Base-by-base conservation (phyloP, 2,888 invertebrate genomes). In the Sminthurides aquaticus region DNA sequence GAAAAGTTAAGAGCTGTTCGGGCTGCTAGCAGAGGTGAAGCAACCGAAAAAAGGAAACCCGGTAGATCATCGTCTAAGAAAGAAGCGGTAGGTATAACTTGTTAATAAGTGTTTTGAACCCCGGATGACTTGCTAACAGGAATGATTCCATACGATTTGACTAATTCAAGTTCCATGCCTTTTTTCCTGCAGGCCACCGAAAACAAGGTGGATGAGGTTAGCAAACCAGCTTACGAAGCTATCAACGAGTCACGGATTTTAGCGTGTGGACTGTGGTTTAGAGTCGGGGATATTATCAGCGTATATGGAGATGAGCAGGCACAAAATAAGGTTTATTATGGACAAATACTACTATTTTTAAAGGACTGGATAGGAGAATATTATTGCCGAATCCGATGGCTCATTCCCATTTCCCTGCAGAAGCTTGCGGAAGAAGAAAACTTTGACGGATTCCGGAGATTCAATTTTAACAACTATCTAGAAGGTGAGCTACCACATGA, bases 281-380 rank as follows among this genome's bases (percentile, higher is more conserved):
- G 57, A 63, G 58, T 63, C 20, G 63, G 63, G 15, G 63, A 63
- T 25, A 52, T 63, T 24, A 52, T 63, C 3, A 63, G 63, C 28
- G 63, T 63, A 22, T 57, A 25, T 26, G 63, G 63, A 28, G 63
- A 63, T 58, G 63, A 63, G 25, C 2, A n/a, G 27, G 63, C 63
- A 1, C 25, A 52, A 11, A 48, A 22, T 8, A 63, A 57, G 22
- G 58, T 22, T 3, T 63, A 63, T 25, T 63, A 58, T 28, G 63
- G 57, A 20, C 63, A 52, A 29, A 63, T 63, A 24, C 29, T 57
- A 22, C 22, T 57, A 1, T 63, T 63, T 24, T 58, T 58, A 43
- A 24, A 58, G 58, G 63, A 63, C 28, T 18, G 57, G 43, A 49
- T 57, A 43, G 57, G 63, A n/a, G 63, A 63, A 15, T 57, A 63